Evolutionary conservation across 2,113 vertebrate genomes (phyloP).

Genomic region (Erythrolamprus reginae): DNA sequence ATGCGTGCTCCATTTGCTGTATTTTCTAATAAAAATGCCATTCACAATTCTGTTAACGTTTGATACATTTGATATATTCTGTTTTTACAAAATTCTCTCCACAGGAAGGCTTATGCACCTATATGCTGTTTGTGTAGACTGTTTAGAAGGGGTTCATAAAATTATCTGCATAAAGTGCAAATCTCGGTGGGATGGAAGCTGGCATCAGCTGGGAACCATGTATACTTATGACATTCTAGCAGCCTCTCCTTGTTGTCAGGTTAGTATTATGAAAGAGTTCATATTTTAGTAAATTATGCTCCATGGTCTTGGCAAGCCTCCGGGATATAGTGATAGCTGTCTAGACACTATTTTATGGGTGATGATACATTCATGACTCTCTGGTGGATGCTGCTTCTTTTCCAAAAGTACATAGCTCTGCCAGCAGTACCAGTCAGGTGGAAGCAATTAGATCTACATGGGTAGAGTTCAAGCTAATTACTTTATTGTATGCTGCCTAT

Average conservation of each 20-base stretch:
- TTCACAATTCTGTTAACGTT: neutral
- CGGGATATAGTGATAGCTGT: neutral
- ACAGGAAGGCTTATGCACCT: constrained; percentile 98
- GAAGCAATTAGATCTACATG: neutral
- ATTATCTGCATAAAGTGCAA: constrained; percentile 99
- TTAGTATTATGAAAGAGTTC: constrained; percentile 56
- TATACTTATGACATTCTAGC: constrained; percentile 98
- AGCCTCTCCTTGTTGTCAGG: constrained; percentile 97
- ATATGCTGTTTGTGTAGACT: constrained; percentile 97
- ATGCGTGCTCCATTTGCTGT: neutral
- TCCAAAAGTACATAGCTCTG: neutral
- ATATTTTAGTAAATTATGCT: neutral
- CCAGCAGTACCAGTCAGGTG: neutral
- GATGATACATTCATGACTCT: neutral
- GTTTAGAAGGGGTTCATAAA: constrained; percentile 98
- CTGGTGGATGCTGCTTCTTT: neutral
- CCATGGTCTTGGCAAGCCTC: neutral
- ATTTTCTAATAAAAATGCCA: neutral
- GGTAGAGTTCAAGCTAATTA: neutral
- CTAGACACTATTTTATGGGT: neutral
- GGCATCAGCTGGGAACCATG: constrained; percentile 98
- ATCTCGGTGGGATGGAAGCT: constrained; percentile 97
- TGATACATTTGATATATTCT: constrained; percentile 1
- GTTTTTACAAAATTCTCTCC: constrained; percentile 50
- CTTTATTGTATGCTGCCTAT: neutral